Conservation (phyloP, 1,140 invertebrate genomes). For the Metopolophium dirhodum region DNA sequence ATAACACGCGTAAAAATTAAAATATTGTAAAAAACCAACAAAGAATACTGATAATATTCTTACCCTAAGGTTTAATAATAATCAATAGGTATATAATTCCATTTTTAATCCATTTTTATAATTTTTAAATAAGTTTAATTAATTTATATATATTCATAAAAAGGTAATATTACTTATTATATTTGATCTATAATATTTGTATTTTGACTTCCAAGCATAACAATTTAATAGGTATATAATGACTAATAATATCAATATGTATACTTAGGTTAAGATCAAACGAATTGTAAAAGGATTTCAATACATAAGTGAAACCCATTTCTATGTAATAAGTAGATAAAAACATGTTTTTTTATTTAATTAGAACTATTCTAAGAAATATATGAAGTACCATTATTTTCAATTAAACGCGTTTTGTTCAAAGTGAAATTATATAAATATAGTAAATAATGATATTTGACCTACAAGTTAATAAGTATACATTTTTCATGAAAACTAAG, state of each 20-base stretch:
- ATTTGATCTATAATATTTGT: not conserved
- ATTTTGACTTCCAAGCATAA: not conserved
- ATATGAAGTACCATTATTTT: not conserved
- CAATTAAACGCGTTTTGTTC: conserved; percentile 19
- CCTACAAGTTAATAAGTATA: not conserved
- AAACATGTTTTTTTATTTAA: conserved; percentile 7
- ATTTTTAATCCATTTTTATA: too few relatives aligned
- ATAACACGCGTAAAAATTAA: too few relatives aligned
- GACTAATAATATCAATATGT: not conserved
- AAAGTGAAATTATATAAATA: not conserved
- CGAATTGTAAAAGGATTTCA: not conserved
- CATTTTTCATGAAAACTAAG: not conserved
- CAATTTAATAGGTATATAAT: not conserved
- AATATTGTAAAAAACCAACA: too few relatives aligned
- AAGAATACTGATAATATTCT: not conserved
- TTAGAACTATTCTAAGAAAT: conserved; percentile 5
- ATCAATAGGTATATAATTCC: too few relatives aligned
- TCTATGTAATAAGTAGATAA: not conserved
- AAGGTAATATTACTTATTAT: not conserved
- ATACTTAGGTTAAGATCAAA: not conserved
- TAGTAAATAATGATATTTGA: conserved; percentile 8
- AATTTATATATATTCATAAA: not conserved
- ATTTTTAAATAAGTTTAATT: not conserved
- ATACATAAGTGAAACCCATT: not conserved
- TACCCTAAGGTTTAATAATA: not conserved